Base-by-base conservation (phyloP, 2,797 vertebrate species). In the Nothura maculosa region DNA sequence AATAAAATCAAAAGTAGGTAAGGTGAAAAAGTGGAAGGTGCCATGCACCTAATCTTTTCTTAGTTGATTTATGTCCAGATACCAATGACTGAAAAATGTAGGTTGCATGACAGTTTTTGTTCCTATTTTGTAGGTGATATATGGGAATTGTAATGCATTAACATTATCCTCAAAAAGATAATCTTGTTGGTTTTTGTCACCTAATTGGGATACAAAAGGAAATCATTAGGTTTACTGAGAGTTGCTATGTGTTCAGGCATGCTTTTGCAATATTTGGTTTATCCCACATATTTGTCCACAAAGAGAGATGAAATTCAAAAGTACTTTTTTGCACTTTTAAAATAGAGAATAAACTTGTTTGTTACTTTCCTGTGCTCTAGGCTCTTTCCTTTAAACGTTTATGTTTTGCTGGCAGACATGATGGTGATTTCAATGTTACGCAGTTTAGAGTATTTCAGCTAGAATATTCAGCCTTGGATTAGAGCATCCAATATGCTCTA, bases 211-310 rank as follows among this genome's bases (percentile, higher is more conserved):
- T 25, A 30, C 18, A 43, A 64, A 27, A 61, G 25, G 8, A 42
- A 1, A 7, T 6, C 58, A 0, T 3, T 66, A 55, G 4, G 19
- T 66, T 77, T 25, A 50, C 22, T 36, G 30, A 25, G 21, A 42
- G 4, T 2, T 0, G 0, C 12, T 42, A 17, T 30, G 17, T 21
- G 20, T 55, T 85, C 3, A 4, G 24, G 38, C 24, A 66, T 43
- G 22, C 8, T 38, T 12, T 62, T 6, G 9, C 16, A 57, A 21
- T 9, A 30, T 9, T 43, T 72, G 15, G 4, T 45, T 19, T 25
- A 50, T 42, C 45, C 28, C 3, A 48, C 14, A 22, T 7, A 81
- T 70, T 47, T 60, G 21, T 9, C 20, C 19, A 30, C 12, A 24
- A 10, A 43, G 6, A 3, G 17, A 81, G 12, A 47, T 2, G 13